Base-by-base conservation (phyloP, 92 coral and sea anemone species). In the Meandrina meandrites region DNA sequence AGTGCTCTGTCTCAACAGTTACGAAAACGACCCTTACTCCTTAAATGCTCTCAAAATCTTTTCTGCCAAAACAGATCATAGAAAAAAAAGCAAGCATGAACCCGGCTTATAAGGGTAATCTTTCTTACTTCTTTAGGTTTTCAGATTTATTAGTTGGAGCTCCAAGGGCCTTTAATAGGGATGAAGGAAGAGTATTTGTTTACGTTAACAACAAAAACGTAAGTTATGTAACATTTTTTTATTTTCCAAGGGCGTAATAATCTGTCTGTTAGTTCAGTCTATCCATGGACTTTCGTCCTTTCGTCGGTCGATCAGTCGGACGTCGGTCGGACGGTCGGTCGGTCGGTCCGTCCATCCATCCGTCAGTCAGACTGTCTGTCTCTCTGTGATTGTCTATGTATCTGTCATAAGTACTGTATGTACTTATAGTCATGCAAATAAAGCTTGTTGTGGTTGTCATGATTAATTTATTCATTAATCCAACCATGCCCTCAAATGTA, bases 61-160 rank as follows among this genome's bases (percentile, higher is more conserved):
- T 18, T 14, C 15, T 19, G n/a, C n/a, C n/a, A 36, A 17, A 73
- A 8, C 16, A 28, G 5, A 18, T 73, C 18, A 4, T 22, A 6
- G 3, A 68, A 68, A 24, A 5, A n/a, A n/a, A n/a, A n/a, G n/a
- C n/a, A n/a, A n/a, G n/a, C n/a, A n/a, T n/a, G n/a, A n/a, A n/a
- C n/a, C n/a, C n/a, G n/a, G n/a, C n/a, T 73, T 6, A 73, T 73
- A 36, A 8, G 21, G 47, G 24, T 73, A 2, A 37, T 1, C 34
- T n/a, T 21, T 27, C 48, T 18, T 27, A 18, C 24, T 77, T 81
- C 40, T 47, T 13, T 86, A 96, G 98, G 27, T 94, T 88, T 76
- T 81, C 97, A 90, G 98, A 96, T 81, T 84, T 96, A 42, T 70
- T 96, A 73, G 97, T 96, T 22, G 98, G 98, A 60, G 98, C 98